A percentile compares a stretch with the other conserved stretches of the same genome.
Conservation (phyloP, 1,140 invertebrate species). For the Aphelinus certus region DNA sequence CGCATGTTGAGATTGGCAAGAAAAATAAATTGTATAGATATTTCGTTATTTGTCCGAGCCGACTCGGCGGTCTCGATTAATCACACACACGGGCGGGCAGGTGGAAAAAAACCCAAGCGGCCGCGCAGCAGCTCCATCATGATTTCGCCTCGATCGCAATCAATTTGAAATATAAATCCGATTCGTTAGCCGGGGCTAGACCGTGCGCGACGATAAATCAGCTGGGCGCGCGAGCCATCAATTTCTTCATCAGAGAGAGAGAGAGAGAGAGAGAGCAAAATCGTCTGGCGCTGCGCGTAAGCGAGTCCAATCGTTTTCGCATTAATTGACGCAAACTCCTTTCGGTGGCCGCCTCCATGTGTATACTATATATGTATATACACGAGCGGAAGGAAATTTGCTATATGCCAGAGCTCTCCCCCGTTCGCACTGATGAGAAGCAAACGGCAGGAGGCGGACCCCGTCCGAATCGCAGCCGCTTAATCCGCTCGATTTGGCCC, state of each 20-base stretch:
- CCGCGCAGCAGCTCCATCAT: no score
- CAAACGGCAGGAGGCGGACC: background rate
- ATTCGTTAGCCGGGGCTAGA: background rate
- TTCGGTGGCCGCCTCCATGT: no score
- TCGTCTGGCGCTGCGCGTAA: background rate
- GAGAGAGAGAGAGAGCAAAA: background rate
- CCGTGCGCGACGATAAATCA: background rate
- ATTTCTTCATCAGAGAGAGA: constrained; percentile 6
- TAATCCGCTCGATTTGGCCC: constrained; percentile 17
- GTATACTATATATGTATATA: background rate
- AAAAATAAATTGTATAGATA: no score
- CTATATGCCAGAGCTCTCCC: background rate
- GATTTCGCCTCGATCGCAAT: background rate
- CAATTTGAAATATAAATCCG: constrained; percentile 9
- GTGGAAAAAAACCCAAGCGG: no score
- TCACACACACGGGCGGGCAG: no score
- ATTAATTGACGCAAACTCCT: constrained; percentile 9
- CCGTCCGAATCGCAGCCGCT: background rate
- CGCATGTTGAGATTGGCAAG: no score
- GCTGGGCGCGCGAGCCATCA: background rate
- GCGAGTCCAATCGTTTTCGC: constrained; percentile 14
- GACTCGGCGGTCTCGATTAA: no score
- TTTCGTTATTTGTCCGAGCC: no score
- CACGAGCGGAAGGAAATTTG: background rate
- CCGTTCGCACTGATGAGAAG: background rate